These are phyloP conservation scores for Hormiphora californensis DNA, from an alignment of 37 sponge, comb jelly and placozoan species.

Conservation along the genomic window DNA sequence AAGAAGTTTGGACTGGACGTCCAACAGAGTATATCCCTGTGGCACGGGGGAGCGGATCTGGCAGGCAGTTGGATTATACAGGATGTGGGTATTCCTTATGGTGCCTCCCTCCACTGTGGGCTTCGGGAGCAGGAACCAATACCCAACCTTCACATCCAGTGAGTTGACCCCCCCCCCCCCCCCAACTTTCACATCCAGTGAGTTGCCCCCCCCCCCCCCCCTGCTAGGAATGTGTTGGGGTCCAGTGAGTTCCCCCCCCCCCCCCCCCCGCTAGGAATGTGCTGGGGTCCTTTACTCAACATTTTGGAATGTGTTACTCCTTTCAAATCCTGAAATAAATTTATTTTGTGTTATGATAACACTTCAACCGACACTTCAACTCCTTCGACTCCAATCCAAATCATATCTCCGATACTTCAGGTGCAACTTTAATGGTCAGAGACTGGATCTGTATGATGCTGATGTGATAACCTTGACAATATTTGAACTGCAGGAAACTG, in stretches of 20 bases:
- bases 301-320: too few relatives aligned
- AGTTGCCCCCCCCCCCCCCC: background rate
- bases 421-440: slow-evolving; percentile 45
- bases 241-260: too few relatives aligned
- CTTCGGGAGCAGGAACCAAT: slow-evolving; percentile 37
- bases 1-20: background rate
- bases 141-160: slow-evolving; percentile 32
- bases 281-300: too few relatives aligned
- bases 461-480: background rate
- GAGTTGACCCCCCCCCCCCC: background rate
- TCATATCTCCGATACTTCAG: background rate
- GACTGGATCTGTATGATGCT: slow-evolving; percentile 20
- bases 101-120: slow-evolving; percentile 6
- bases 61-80: slow-evolving; percentile 5
- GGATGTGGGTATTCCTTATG: slow-evolving; percentile 40
- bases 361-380: too few relatives aligned
- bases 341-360: too few relatives aligned
- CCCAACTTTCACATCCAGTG: background rate
- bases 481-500: slow-evolving; percentile 23
- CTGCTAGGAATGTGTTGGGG: too few relatives aligned
- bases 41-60: slow-evolving; percentile 35
- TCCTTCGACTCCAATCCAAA: background rate
- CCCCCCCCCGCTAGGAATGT: too few relatives aligned
- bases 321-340: too few relatives aligned
- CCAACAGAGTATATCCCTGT: background rate